Base-by-base conservation (phyloP, 2,113 vertebrate species). In the Pseudopodoces humilis region DNA sequence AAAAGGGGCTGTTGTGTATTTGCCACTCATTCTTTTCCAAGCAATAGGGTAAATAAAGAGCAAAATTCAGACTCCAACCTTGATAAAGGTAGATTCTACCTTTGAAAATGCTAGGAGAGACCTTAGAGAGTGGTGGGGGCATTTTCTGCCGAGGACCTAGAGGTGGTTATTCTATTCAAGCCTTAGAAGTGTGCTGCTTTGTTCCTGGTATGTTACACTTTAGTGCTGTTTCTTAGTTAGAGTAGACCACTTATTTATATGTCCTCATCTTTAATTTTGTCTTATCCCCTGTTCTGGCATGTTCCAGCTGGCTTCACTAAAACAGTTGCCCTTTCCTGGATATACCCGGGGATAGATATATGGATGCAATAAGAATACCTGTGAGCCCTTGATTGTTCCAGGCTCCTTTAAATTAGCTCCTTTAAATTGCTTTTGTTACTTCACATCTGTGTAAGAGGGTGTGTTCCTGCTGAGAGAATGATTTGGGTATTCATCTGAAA, bases 281-380 rank as follows among this genome's bases (percentile, higher is more conserved):
- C 47, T 86, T 70, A 20, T 59, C 50, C 23, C 46, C 49, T 67
- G 4, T 49, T 59, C 39, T 85, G 47, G 33, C 17, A 52, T 67
- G 19, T 24, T 86, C 15, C 24, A 12, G 9, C 24, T 62, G 37
- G 5, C 7, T 53, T 75, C 13, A 43, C 18, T 56, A 12, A 37
- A 89, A 14, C 37, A 28, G 15, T 28, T 90, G 18, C 5, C 20
- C 79, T 79, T 72, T 27, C 25, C 13, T 75, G 49, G 15, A 8
- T 86, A 35, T 63, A 52, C 8, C 43, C 17, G 46, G 23, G 33
- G 20, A 10, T 67, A 21, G 20, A 10, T 67, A 21, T 35, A n/a
- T 0, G 0, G 49, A 11, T 52, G 31, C 10, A 25, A 2, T 14
- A 62, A 20, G 5, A 58, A 46, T 35, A 60, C 22, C 31, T 71